Conservation (phyloP, 2,113 vertebrate genomes). For the Cyanistes caeruleus region DNA sequence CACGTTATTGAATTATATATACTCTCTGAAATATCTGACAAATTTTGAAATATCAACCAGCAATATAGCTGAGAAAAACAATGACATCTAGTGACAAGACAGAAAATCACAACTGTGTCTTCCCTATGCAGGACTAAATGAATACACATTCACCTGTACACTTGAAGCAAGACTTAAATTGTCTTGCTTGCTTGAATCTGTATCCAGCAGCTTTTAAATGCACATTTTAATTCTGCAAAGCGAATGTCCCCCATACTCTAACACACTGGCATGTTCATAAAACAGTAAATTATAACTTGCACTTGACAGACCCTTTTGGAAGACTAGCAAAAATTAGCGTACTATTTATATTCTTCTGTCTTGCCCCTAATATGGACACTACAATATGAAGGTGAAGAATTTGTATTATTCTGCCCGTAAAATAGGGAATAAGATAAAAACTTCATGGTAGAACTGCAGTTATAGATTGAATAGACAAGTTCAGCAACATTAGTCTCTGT, state of each 20-base stretch:
- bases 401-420: neutral
- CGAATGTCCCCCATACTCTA: neutral
- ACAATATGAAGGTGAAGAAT: neutral
- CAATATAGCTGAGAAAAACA: slow-evolving; percentile 18
- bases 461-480: neutral
- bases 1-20: neutral
- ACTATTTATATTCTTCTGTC: neutral
- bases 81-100: slow-evolving; percentile 77
- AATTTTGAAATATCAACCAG: neutral
- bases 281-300: neutral
- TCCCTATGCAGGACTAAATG: neutral
- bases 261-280: neutral
- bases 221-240: neutral
- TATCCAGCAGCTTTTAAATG: neutral
- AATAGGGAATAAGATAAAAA: neutral
- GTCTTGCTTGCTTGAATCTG: neutral
- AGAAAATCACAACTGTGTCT: slow-evolving; percentile 52
- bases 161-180: neutral
- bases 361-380: neutral
- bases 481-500: neutral
- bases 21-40: neutral
- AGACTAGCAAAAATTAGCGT: neutral
- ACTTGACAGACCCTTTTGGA: neutral
- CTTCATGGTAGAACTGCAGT: neutral
- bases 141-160: neutral